Evolutionary conservation across 2,888 invertebrate genomes (phyloP).

Genomic region (Epinotia ramella): DNA sequence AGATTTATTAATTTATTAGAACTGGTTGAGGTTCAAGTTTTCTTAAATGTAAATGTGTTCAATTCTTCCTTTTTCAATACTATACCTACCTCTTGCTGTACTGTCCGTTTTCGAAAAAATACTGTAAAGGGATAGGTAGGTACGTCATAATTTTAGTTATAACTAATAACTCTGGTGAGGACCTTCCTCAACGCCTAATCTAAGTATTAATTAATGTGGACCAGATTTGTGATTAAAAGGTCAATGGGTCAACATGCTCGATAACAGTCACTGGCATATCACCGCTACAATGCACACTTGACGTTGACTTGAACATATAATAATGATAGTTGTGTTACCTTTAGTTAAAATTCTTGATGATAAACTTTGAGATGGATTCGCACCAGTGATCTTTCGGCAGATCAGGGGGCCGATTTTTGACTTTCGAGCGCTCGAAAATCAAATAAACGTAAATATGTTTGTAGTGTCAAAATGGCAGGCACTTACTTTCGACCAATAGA

Average conservation of each 20-base stretch:
- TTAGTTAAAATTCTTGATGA: no score
- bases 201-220: slow-evolving; percentile 22
- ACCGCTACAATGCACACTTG: background rate
- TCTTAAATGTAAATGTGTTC: no score
- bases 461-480: no score
- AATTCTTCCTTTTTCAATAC: no score
- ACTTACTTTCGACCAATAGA: no score
- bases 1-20: no score
- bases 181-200: slow-evolving; percentile 23
- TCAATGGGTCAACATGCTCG: slow-evolving; percentile 15
- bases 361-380: no score
- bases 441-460: no score
- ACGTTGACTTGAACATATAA: background rate
- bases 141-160: background rate
- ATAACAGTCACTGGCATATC: slow-evolving; percentile 7
- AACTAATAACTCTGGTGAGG: background rate
- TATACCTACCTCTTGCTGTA: background rate
- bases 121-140: background rate
- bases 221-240: slow-evolving; percentile 21
- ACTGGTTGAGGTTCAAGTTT: no score
- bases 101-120: background rate
- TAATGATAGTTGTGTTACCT: background rate
- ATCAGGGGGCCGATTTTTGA: no score
- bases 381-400: no score
- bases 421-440: no score